Evolutionary conservation across 1,140 invertebrate species (phyloP), one percentile per base, ranked within the genome.

Genomic region (Macrotrachela quadricornifera): DNA sequence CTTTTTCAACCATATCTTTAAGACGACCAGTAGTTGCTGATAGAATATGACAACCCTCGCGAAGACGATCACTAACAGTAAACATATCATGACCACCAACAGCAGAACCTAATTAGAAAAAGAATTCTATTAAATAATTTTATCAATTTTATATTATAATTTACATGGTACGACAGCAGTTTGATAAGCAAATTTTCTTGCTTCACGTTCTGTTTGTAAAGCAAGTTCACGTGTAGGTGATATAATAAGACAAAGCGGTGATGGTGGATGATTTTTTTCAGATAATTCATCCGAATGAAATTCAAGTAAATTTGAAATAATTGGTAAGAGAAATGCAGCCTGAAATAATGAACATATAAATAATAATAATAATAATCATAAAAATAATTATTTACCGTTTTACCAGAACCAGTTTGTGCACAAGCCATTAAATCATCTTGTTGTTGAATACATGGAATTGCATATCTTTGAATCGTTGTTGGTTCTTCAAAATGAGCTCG

Each of bases 401-500:
- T 96, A 39, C 91, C 91, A 0, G 86, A 92, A 0, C 91, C 91
- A 41, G 91, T 97, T 69, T 96, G 88, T 0, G 91, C 90, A 67
- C 90, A 95, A 0, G 80, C 88, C 87, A 96, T 95, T 11, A 96
- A 60, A 72, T 96, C 90, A 46, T 84, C 67, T 8, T 79, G 78
- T 0, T 55, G 69, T 62, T 79, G 66, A 42, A 95, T 79, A 14
- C 83, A 80, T 0, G 90, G 86, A 46, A 94, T 79, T 0, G 84
- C 78, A 57, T 82, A 72, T 61, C 90, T 88, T 63, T 97, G 91
- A 41, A 97, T 81, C 0, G 90, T 88, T 0, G 90, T 95, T 0
- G 88, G 86, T 59, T 78, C 80, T 1, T 59, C 76, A 63, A 95
- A 97, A 0, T 79, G 77, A 0, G 81, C 81, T 59, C 80, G 82